A percentile compares a stretch with the other conserved stretches of the same genome.
phyloP scores from a whole-genome alignment of 2,888 invertebrate genomes.

The Bellardia pandia region DNA sequence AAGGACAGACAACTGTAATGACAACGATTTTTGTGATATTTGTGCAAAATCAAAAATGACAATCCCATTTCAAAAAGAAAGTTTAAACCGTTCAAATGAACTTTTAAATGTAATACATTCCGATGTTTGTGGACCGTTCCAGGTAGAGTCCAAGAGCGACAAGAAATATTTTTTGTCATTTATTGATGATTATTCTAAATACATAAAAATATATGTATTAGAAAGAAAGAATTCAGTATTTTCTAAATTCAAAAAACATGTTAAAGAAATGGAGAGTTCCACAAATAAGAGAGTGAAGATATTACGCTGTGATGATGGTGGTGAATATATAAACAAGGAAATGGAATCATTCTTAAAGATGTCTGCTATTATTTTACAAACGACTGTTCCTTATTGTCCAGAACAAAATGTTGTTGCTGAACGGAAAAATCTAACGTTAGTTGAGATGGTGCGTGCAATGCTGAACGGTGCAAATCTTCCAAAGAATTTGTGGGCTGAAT shows the following conservation, averaged over 20 bases:
- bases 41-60: constrained; percentile 13
- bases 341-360: constrained; percentile 9
- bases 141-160: neutral
- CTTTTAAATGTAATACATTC: neutral
- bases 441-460: constrained; percentile 10
- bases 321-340: constrained; percentile 5
- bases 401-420: constrained; percentile 13
- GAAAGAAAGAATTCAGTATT: neutral
- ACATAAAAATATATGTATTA: neutral
- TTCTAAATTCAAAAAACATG: neutral
- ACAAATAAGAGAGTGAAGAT: neutral
- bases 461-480: constrained; percentile 1
- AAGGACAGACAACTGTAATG: neutral
- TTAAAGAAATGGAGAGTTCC: neutral
- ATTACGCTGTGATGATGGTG: neutral
- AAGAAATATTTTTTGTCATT: neutral
- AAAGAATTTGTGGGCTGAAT: constrained; percentile 26
- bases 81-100: neutral
- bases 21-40: constrained; percentile 11
- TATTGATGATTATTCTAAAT: neutral
- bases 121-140: neutral
- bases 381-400: too few species aligned
- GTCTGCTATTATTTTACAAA: neutral
- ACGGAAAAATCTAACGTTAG: neutral
- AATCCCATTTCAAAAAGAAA: constrained; percentile 2